These are phyloP conservation scores for Xanthia icteritia DNA, from an alignment of 2,888 invertebrate genomes.

Conservation along the genomic window DNA sequence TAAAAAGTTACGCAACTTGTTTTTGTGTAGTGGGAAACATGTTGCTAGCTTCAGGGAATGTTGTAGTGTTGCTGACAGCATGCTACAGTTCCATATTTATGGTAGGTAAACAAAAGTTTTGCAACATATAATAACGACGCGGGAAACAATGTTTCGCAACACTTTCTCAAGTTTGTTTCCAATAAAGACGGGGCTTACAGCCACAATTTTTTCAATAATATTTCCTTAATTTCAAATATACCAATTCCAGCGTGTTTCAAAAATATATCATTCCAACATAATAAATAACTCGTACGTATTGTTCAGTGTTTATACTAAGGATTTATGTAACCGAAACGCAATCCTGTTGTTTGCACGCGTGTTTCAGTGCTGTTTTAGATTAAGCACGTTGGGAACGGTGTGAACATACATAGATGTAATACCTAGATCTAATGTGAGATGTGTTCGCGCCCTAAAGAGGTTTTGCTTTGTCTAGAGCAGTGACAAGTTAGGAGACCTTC, in stretches of 20 bases:
- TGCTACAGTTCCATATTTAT: not conserved
- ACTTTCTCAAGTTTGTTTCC: not conserved
- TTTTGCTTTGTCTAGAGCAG: slow-evolving; percentile 5
- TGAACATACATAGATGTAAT: slow-evolving; percentile 37
- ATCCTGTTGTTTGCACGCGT: slow-evolving; percentile 61
- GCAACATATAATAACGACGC: not conserved
- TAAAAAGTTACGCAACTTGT: not conserved
- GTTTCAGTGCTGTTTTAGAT: slow-evolving; percentile 64
- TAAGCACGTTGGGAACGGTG: slow-evolving; percentile 58
- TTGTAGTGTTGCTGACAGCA: too few relatives aligned
- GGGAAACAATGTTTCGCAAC: not conserved
- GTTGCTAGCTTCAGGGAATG: not conserved
- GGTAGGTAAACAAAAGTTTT: not conserved
- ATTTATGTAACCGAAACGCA: slow-evolving; percentile 63
- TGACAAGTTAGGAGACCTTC: not conserved
- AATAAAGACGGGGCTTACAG: not conserved
- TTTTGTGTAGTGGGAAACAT: not conserved
- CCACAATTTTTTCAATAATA: not conserved
- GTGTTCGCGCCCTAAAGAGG: slow-evolving; percentile 25
- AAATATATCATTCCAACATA: slow-evolving; percentile 37
- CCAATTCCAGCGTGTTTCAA: slow-evolving; percentile 10
- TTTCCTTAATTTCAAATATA: not conserved
- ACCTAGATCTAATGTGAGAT: slow-evolving; percentile 43
- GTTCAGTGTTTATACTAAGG: slow-evolving; percentile 58
- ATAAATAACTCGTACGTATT: slow-evolving; percentile 51